These are phyloP conservation scores for Eupithecia abbreviata DNA, from an alignment of 2,888 invertebrate genomes.

Conservation along the genomic window DNA sequence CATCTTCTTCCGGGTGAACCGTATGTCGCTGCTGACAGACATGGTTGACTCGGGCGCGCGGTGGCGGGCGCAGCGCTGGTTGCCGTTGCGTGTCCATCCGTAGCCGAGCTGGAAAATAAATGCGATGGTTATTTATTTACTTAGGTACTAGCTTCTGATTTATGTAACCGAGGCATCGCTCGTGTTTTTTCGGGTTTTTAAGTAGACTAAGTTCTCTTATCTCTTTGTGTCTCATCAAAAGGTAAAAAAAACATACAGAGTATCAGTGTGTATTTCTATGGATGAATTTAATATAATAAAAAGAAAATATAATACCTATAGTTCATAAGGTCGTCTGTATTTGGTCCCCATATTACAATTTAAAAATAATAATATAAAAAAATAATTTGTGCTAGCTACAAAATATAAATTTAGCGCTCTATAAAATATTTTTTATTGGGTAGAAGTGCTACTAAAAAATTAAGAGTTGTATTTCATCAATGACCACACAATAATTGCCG, in stretches of 20 bases:
- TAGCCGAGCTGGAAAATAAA: conserved; percentile 66
- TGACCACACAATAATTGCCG: neutral
- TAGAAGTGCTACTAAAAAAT: neutral
- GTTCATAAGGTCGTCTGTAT: neutral
- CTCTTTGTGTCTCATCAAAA: neutral
- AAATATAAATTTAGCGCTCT: neutral
- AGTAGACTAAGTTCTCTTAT: neutral
- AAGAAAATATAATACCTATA: no score
- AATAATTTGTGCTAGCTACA: neutral
- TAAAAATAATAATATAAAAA: no score
- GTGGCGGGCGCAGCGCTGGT: conserved; percentile 70
- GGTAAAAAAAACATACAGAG: neutral
- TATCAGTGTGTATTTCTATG: no score
- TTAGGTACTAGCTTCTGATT: neutral
- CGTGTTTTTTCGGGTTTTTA: neutral
- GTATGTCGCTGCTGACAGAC: conserved; percentile 94
- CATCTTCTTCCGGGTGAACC: conserved; percentile 93
- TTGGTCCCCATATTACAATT: neutral
- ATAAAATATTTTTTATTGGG: neutral
- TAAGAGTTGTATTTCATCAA: neutral
- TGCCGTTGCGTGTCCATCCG: conserved; percentile 71
- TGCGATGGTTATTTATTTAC: neutral
- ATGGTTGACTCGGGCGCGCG: conserved; percentile 89
- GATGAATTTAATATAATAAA: no score
- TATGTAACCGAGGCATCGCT: neutral